These are phyloP conservation scores for Melieria omissa DNA, from an alignment of 2,888 invertebrate species.

Conservation along the genomic window DNA sequence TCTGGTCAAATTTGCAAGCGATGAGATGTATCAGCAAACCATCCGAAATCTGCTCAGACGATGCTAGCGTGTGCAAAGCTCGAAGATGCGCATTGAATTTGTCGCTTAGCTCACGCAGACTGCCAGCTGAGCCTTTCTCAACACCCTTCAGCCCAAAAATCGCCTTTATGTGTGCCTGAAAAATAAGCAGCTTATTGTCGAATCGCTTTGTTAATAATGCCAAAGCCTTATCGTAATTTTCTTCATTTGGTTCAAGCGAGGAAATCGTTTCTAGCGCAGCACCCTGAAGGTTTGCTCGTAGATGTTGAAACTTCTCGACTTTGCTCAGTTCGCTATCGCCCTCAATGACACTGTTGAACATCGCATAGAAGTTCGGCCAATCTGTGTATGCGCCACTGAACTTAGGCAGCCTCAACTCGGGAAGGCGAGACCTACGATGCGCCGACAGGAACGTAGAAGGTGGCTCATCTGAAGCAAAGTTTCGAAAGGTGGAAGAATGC, in stretches of 20 bases:
- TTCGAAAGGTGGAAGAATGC: no score
- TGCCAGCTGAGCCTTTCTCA: no score
- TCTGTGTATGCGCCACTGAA: no score
- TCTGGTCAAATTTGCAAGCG: slow-evolving; percentile 12
- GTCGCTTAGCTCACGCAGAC: no score
- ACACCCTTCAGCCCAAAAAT: no score
- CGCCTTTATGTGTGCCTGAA: no score
- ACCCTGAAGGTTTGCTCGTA: slow-evolving; percentile 32
- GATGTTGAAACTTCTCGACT: slow-evolving; percentile 41
- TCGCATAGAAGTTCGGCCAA: slow-evolving; percentile 40
- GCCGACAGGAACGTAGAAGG: no score
- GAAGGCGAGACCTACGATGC: no score
- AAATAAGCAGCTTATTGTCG: no score
- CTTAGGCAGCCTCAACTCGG: no score
- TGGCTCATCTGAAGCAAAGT: no score
- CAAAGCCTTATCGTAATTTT: slow-evolving; percentile 45
- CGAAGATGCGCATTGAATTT: slow-evolving; percentile 25
- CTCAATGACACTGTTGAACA: slow-evolving; percentile 39
- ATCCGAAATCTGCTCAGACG: slow-evolving; percentile 20
- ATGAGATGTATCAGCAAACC: slow-evolving; percentile 27
- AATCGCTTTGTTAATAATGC: slow-evolving; percentile 41
- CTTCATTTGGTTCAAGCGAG: slow-evolving; percentile 37
- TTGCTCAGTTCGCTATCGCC: slow-evolving; percentile 35
- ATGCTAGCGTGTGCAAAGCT: slow-evolving; percentile 23
- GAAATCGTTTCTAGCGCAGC: slow-evolving; percentile 39